A percentile compares a stretch with the other conserved stretches of the same genome.
Conservation (phyloP, 2,888 invertebrate genomes). For the Phlogophora meticulosa region DNA sequence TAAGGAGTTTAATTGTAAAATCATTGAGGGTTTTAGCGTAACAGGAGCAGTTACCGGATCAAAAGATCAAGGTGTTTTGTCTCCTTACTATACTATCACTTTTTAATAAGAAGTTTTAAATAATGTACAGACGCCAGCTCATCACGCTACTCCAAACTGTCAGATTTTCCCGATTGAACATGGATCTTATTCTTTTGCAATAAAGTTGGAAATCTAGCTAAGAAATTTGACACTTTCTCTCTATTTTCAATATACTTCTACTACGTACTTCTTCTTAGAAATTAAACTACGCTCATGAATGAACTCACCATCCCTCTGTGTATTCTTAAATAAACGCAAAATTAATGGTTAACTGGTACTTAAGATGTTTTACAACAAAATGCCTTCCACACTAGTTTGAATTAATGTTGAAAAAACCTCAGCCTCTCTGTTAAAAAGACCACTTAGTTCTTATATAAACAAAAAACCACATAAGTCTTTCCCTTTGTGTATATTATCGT, state of each 20-base stretch:
- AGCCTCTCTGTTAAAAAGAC: not conserved
- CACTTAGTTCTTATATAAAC: conserved; percentile 39
- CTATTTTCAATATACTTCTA: too few species aligned
- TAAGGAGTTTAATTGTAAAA: not conserved
- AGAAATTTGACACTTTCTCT: too few species aligned
- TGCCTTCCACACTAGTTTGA: not conserved
- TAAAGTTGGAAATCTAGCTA: too few species aligned
- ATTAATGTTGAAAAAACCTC: conserved; percentile 6
- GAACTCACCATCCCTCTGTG: not conserved
- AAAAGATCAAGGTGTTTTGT: conserved; percentile 8
- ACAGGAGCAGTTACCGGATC: conserved; percentile 11
- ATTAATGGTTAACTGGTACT: not conserved
- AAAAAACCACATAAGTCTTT: conserved; percentile 3
- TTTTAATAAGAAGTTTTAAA: not conserved
- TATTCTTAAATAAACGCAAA: too few species aligned
- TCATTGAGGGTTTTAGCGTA: not conserved
- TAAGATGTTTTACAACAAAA: not conserved
- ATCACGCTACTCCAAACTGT: too few species aligned
- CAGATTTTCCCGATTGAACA: too few species aligned
- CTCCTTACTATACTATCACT: not conserved
- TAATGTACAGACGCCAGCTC: not conserved
- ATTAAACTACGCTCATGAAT: not conserved
- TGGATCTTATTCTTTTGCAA: too few species aligned
- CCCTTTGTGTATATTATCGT: conserved; percentile 29
- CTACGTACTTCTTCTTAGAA: not conserved